Percentiles rank a stretch among this genome's conserved stretches.
Evolutionary conservation across 2,888 invertebrate species (phyloP).

Genomic region (Agrenia bidenticulata): DNA sequence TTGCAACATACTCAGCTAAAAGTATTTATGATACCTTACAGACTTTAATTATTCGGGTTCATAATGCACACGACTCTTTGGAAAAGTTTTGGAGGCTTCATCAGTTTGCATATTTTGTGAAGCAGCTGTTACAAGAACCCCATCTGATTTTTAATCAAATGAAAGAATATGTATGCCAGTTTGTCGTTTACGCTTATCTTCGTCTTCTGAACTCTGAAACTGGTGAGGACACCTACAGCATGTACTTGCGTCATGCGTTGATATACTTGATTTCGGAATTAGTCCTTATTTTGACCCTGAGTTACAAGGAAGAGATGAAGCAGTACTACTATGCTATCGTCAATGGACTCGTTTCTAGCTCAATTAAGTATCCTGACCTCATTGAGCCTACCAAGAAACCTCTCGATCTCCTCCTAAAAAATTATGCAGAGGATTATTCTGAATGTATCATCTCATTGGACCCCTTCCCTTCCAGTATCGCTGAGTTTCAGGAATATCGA

Average conservation of each 20-base stretch:
- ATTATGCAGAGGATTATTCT: constrained; percentile 54
- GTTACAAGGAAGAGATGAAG: constrained; percentile 56
- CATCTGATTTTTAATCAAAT: constrained; percentile 29
- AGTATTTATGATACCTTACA: constrained; percentile 42
- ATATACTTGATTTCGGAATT: constrained; percentile 22
- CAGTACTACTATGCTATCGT: constrained; percentile 61
- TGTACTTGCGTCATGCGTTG: constrained; percentile 19
- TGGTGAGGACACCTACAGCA: constrained; percentile 14
- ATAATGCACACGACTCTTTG: constrained; percentile 41
- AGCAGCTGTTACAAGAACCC: constrained; percentile 32
- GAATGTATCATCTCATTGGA: constrained; percentile 60
- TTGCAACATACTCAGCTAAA: constrained; percentile 31
- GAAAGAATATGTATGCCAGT: constrained; percentile 42
- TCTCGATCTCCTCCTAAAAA: constrained; percentile 60
- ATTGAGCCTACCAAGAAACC: constrained; percentile 57
- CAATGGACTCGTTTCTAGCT: constrained; percentile 60
- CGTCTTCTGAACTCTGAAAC: constrained; percentile 32
- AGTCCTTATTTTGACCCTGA: constrained; percentile 21
- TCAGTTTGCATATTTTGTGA: constrained; percentile 47
- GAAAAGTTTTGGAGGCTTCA: constrained; percentile 47
- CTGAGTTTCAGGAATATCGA: constrained; percentile 37
- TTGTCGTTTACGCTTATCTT: constrained; percentile 45
- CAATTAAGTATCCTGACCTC: constrained; percentile 55
- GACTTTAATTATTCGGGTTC: constrained; percentile 33
- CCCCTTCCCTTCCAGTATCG: constrained; percentile 59